Conservation (phyloP, 1,140 invertebrate species). For the Branchinecta lindahli region DNA sequence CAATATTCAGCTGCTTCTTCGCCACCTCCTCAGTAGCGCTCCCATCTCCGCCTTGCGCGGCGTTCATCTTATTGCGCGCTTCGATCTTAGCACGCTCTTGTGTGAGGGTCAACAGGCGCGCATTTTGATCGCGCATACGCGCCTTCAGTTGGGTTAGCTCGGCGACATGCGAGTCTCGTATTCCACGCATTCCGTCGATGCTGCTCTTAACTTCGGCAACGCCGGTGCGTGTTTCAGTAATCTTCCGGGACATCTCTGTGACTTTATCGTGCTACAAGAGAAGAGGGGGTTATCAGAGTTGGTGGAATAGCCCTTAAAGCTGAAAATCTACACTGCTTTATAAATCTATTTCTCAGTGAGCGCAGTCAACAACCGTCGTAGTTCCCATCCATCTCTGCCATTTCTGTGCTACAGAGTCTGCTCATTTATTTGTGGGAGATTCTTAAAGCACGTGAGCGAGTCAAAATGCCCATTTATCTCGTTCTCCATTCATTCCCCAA, state of each 20-base stretch:
- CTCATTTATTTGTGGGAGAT: too few relatives aligned
- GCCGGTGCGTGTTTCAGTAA: constrained; percentile 66
- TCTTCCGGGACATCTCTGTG: constrained; percentile 68
- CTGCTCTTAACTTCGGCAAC: constrained; percentile 84
- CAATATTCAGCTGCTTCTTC: background rate
- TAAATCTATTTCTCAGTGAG: too few relatives aligned
- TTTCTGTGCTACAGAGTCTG: too few relatives aligned
- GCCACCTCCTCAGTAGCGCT: constrained; percentile 34
- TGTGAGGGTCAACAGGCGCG: constrained; percentile 52
- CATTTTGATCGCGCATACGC: constrained; percentile 61
- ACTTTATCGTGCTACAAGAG: constrained; percentile 54
- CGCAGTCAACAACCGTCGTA: too few relatives aligned
- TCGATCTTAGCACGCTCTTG: constrained; percentile 70
- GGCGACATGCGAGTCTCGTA: constrained; percentile 70
- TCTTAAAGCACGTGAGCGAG: too few relatives aligned
- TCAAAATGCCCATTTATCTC: too few relatives aligned
- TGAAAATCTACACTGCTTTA: too few relatives aligned
- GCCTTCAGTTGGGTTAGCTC: constrained; percentile 77
- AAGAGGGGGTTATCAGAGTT: background rate
- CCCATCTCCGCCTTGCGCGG: constrained; percentile 28
- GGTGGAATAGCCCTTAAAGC: too few relatives aligned
- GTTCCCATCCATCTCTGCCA: too few relatives aligned
- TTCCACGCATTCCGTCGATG: constrained; percentile 86
- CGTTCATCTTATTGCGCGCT: constrained; percentile 48
- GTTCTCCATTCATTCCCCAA: too few relatives aligned